Evolutionary conservation across 64 coral and sea anemone species (phyloP).

Genomic region (Acropora tenuis): DNA sequence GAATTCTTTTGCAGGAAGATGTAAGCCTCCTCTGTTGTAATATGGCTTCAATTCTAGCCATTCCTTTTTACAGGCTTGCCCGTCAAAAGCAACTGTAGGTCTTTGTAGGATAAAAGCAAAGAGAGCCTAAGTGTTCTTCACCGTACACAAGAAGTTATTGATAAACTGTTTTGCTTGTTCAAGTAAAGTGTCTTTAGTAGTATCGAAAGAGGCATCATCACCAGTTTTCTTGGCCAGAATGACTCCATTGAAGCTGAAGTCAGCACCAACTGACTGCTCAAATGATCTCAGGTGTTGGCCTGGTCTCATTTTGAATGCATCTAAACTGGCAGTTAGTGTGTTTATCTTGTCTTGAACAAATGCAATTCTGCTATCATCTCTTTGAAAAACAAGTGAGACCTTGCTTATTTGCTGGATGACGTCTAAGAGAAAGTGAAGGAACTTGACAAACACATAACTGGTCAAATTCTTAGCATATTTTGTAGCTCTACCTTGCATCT

Average conservation of each 20-base stretch:
- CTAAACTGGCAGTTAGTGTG: conserved; percentile 41
- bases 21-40: neutral
- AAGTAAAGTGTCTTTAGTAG: conserved; percentile 24
- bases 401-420: conserved; percentile 27
- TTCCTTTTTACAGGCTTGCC: conserved; percentile 27
- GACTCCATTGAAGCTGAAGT: conserved; percentile 19
- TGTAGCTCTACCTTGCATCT: conserved; percentile 56
- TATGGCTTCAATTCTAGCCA: conserved; percentile 47
- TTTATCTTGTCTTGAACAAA: conserved; percentile 46
- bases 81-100: no score
- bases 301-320: conserved; percentile 28
- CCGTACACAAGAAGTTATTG: conserved; percentile 44
- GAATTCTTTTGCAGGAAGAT: conserved; percentile 16
- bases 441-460: conserved; percentile 4
- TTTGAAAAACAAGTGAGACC: conserved; percentile 46
- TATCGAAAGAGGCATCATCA: conserved; percentile 32
- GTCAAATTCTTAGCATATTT: neutral
- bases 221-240: conserved; percentile 51
- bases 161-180: conserved; percentile 37
- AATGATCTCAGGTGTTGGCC: conserved; percentile 40
- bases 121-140: conserved; percentile 7
- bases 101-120: conserved; percentile 1
- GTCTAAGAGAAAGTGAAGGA: conserved; percentile 6
- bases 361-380: conserved; percentile 34
- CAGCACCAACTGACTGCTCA: conserved; percentile 41